Evolutionary conservation across 2,797 vertebrate species (phyloP).

Genomic region (Sebastes nivosus): DNA sequence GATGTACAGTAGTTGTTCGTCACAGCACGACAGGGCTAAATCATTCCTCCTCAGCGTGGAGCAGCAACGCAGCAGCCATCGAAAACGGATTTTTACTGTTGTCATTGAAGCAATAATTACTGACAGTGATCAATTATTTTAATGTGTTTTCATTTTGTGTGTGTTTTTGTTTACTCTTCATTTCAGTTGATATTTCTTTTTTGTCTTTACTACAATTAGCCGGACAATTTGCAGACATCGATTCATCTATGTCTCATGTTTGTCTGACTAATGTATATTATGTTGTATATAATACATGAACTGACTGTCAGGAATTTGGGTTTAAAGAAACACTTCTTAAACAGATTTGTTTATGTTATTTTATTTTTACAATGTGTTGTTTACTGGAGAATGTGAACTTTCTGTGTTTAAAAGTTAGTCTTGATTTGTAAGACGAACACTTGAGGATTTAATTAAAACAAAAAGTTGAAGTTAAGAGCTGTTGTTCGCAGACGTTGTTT

Average conservation of each 20-base stretch:
- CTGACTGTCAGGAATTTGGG: conserved; percentile 26
- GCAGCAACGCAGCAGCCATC: not conserved
- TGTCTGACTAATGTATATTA: not conserved
- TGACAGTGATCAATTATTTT: not conserved
- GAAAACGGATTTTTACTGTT: not conserved
- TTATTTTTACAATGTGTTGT: conserved; percentile 37
- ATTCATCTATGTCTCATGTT: not conserved
- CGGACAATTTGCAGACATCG: not conserved
- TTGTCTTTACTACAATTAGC: not conserved
- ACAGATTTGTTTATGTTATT: not conserved
- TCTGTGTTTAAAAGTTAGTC: conserved; percentile 16
- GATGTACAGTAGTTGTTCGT: not conserved
- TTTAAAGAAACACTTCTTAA: not conserved
- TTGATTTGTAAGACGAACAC: conserved; percentile 45
- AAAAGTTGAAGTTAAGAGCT: not conserved
- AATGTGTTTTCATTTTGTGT: not conserved
- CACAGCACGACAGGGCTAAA: not conserved
- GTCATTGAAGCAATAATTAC: conserved; percentile 28
- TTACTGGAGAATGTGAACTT: conserved; percentile 63
- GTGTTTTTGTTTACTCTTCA: conserved; percentile 10
- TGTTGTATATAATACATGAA: conserved; percentile 13
- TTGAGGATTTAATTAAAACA: conserved; percentile 56
- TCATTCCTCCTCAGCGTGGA: not conserved
- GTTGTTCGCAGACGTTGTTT: not conserved
- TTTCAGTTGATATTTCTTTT: not conserved